Evolutionary conservation across 2,113 vertebrate genomes (phyloP).

Genomic region (Pongo abelii): DNA sequence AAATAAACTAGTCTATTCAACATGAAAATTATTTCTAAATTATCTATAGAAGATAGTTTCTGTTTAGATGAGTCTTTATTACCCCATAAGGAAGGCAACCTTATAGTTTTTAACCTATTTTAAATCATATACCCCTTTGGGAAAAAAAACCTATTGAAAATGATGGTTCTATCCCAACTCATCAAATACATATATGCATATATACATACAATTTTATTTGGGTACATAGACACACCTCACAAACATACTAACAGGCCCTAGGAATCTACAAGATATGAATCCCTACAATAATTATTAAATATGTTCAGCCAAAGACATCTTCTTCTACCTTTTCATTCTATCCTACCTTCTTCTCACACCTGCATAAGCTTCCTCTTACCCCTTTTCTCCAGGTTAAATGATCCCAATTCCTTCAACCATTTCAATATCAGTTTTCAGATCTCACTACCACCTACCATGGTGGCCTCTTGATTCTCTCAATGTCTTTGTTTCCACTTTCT

Average conservation of each 20-base stretch:
- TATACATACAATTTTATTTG: background rate
- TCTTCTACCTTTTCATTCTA: background rate
- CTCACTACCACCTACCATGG: background rate
- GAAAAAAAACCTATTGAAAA: background rate
- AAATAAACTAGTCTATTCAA: background rate
- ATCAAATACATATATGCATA: background rate
- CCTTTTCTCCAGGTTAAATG: background rate
- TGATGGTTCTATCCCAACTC: background rate
- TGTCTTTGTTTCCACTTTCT: background rate
- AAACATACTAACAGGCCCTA: background rate
- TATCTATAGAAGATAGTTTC: background rate
- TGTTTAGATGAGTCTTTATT: background rate
- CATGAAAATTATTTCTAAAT: background rate
- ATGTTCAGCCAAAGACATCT: background rate
- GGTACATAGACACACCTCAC: background rate
- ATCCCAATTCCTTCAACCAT: background rate
- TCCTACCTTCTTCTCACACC: background rate
- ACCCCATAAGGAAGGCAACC: background rate
- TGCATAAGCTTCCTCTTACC: background rate
- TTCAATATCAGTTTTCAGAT: background rate
- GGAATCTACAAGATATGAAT: background rate
- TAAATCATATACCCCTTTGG: background rate
- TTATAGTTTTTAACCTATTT: background rate
- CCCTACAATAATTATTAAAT: background rate
- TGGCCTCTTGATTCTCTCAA: background rate